A percentile compares a stretch with the other conserved stretches of the same genome.
phyloP scores from a whole-genome alignment of 2,113 vertebrate genomes.

The Microcebus murinus region DNA sequence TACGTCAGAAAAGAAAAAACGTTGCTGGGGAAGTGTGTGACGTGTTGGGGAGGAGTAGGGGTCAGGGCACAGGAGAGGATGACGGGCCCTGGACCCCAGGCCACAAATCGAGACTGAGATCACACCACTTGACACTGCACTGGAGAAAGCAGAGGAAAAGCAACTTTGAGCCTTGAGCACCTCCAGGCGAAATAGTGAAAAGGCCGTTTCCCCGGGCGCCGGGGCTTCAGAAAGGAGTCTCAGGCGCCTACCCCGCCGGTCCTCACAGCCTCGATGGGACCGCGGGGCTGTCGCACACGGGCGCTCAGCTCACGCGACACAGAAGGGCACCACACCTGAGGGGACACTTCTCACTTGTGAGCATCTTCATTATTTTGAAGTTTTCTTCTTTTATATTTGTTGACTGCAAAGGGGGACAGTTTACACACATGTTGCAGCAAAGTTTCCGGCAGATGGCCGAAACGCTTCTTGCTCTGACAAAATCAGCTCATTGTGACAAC shows the following conservation, averaged over 20 bases:
- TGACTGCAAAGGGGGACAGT: background rate
- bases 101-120: rapidly evolving
- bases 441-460: background rate
- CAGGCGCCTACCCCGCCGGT: rapidly evolving
- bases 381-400: background rate
- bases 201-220: rapidly evolving
- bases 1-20: background rate
- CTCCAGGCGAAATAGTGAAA: background rate
- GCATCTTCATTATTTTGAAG: background rate
- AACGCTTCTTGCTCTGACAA: background rate
- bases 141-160: rapidly evolving
- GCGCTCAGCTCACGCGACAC: rapidly evolving
- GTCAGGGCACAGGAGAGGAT: background rate
- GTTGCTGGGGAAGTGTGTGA: background rate
- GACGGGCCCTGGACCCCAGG: too few relatives aligned
- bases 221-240: background rate
- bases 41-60: rapidly evolving
- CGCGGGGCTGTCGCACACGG: rapidly evolving
- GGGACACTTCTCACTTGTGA: too few relatives aligned
- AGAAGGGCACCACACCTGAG: rapidly evolving
- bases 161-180: background rate
- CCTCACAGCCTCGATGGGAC: rapidly evolving
- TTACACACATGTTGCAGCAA: background rate
- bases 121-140: too few relatives aligned
- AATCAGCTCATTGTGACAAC: background rate